These are phyloP conservation scores for Neoarius graeffei DNA, from an alignment of 2,113 vertebrate genomes.

Conservation along the genomic window DNA sequence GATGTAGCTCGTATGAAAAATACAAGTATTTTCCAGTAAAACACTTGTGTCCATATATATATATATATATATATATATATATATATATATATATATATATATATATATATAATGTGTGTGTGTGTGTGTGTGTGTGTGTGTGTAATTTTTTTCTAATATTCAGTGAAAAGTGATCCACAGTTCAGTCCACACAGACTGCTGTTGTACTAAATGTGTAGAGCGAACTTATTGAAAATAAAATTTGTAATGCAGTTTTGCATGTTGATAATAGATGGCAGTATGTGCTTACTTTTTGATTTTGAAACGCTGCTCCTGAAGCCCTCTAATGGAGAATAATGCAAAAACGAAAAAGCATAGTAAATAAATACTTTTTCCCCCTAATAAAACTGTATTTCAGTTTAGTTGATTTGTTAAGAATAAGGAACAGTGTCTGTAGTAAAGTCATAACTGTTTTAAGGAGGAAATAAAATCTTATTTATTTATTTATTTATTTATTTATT, in stretches of 20 bases:
- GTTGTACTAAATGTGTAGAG: not conserved
- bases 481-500: not conserved
- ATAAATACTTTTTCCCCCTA: not conserved
- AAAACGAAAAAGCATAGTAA: not conserved
- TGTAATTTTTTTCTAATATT: no score
- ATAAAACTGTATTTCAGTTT: not conserved
- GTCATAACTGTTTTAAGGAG: not conserved
- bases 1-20: no score
- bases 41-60: no score
- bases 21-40: no score
- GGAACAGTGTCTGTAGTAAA: not conserved
- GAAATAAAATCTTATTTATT: not conserved
- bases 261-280: constrained; percentile 5
- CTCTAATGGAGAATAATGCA: not conserved
- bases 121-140: no score
- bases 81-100: no score
- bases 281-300: not conserved
- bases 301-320: not conserved
- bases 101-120: no score
- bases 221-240: no score
- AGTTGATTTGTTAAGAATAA: not conserved
- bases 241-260: not conserved
- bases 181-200: not conserved
- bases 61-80: no score
- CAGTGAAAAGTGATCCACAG: not conserved